Conservation (phyloP, 2,888 invertebrate genomes). For the Tipula confusa region DNA sequence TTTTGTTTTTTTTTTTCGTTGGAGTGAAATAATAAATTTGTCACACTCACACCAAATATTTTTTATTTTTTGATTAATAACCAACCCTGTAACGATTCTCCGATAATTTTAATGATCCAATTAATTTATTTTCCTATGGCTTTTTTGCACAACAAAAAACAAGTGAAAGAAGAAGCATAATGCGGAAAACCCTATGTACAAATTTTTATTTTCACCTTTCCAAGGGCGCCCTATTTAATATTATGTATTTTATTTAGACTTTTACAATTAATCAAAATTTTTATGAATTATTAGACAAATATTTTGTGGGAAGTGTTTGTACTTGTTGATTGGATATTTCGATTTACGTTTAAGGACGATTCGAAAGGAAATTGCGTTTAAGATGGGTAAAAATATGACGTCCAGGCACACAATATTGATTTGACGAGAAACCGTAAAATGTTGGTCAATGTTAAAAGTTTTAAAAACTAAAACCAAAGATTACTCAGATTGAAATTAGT, state of each 20-base stretch:
- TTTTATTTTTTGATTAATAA: not conserved
- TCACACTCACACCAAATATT: constrained; percentile 4
- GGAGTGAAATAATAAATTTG: not conserved
- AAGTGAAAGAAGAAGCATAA: too few relatives aligned
- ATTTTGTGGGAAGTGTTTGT: not conserved
- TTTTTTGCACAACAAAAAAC: not conserved
- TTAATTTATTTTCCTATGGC: not conserved
- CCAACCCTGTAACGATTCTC: not conserved
- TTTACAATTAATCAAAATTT: not conserved
- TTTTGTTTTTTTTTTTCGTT: too few relatives aligned
- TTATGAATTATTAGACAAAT: not conserved
- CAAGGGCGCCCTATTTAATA: not conserved
- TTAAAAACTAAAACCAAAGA: not conserved
- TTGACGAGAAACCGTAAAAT: too few relatives aligned
- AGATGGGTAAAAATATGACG: too few relatives aligned
- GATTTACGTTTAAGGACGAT: not conserved
- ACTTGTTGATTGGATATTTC: not conserved
- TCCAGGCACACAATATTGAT: too few relatives aligned
- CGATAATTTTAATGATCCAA: constrained; percentile 20
- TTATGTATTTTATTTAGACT: not conserved
- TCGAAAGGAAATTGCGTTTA: too few relatives aligned
- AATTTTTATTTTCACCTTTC: not conserved
- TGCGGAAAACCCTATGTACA: not conserved
- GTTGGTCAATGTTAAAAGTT: not conserved
- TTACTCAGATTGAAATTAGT: too few relatives aligned